Conservation (phyloP, 2,113 vertebrate genomes). For the Urocitellus parryii region DNA sequence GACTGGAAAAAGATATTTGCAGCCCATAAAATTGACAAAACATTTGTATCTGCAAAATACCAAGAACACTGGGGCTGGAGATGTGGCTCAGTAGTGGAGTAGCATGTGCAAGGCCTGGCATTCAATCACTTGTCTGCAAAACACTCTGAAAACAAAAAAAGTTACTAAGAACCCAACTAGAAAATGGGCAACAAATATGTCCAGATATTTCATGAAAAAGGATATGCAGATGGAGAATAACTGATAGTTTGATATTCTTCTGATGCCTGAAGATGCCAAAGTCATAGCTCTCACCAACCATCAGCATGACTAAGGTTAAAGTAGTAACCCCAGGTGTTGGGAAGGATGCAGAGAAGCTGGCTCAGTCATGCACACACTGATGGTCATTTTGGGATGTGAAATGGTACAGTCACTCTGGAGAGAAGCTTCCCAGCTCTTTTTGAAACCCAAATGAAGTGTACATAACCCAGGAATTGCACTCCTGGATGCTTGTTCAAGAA, state of each 20-base stretch:
- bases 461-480: not conserved
- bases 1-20: not conserved
- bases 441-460: not conserved
- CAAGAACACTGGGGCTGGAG: too few relatives aligned
- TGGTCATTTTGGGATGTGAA: too few relatives aligned
- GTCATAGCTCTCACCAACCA: not conserved
- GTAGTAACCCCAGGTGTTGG: not conserved
- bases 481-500: not conserved
- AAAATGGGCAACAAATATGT: not conserved
- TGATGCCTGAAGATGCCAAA: too few relatives aligned
- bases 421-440: not conserved
- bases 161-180: not conserved
- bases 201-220: not conserved
- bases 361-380: not conserved
- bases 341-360: too few relatives aligned
- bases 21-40: not conserved
- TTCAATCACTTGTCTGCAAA: not conserved
- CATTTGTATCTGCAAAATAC: not conserved
- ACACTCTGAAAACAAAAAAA: not conserved
- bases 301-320: not conserved
- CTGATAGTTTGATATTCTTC: too few relatives aligned
- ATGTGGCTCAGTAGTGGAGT: not conserved
- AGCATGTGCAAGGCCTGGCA: not conserved
- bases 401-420: not conserved
- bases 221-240: not conserved